Base-by-base conservation (phyloP, 2,797 vertebrate genomes). In the Bucorvus abyssinicus region DNA sequence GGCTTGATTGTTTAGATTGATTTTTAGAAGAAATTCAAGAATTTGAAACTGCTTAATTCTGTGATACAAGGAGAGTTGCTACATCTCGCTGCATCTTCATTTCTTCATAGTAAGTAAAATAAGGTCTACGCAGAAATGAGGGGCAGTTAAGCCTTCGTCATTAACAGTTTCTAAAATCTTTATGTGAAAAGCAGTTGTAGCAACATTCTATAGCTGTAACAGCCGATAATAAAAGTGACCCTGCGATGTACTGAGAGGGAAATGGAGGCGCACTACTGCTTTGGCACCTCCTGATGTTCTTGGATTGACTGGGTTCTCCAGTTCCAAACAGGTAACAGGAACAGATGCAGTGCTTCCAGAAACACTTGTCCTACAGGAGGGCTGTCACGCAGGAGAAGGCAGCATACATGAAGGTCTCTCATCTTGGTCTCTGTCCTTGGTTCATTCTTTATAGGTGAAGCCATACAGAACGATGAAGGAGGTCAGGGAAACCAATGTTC, bases 381-480 rank as follows among this genome's bases (percentile, higher is more conserved):
- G 84, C 60, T 47, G 30, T 5, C 38, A 10, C 60, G 55, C 11
- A n/a, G 45, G 23, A 71, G 40, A 38, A 49, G 34, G 56, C 12
- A 32, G 65, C 0, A 0, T 4, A 21, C 12, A 0, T 1, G 5
- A 22, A 53, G 49, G 32, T n/a, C 52, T 50, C 34, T 68, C 65
- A 38, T 15, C 49, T 38, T 20, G 14, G 55, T 38, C 36, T 50
- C 38, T 20, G 20, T 20, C 19, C 52, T 44, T 0, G 0, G 34
- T 29, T 36, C 12, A 5, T 42, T 44, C 27, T 26, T 36, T 6
- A 1, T 0, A 53, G 40, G 64, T 24, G 47, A 64, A 49, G 64
- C 32, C 52, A 15, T 26, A 11, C 3, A 7, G 45, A 9, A 0
- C 0, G 5, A 32, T 26, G 21, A 42, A 45, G 34, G 1, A 63